Base-by-base conservation (phyloP, 1,140 invertebrate species). In the Helicoverpa zea region DNA sequence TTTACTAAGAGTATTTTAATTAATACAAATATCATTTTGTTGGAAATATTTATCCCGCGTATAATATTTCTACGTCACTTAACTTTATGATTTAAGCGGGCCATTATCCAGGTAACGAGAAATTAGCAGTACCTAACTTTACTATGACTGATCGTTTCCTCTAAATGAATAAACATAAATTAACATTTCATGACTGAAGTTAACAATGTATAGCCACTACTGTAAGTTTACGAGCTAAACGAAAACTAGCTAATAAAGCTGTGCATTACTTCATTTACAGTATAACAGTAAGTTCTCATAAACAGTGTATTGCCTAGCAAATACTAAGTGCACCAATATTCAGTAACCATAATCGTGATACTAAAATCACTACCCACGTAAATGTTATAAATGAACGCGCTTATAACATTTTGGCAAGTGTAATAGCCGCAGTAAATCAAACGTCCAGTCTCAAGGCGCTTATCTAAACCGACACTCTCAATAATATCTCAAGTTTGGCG, bases 401-500 rank as follows among this genome's bases (percentile, higher is more conserved):
- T 43, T 29, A 49, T 54, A 66, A 70, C 16, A 29, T 66, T 66
- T 77, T 64, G 75, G 75, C 61, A 64, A 70, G 47, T 63, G 75
- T 64, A 66, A 77, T 59, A 23, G 11, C 18, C 23, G 61, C 49
- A 13, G 66, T 77, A 66, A 77, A 77, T 77, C 59, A 64, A 54
- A 64, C 61, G 75, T 52, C 49, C 29, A 66, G 18, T 64, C 49
- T 66, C 47, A 77, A 77, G 49, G 61, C 59, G 59, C 18, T 54
- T 58, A 49, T 49, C 54, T 66, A 58, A 13, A 52, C 43, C 16
- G 7, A 51, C 51, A 72, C 54, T 59, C 56, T 59, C 12, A 56
- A 56, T 47, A 74, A 75, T 75, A 75, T 56, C 66, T 70, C 49
- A 70, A 70, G n/a, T 51, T 75, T 75, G 73, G 73, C 54, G 5